Evolutionary conservation across 2,888 invertebrate species (phyloP), one percentile per base, ranked within the genome.

Genomic region (Argyresthia albistria): DNA sequence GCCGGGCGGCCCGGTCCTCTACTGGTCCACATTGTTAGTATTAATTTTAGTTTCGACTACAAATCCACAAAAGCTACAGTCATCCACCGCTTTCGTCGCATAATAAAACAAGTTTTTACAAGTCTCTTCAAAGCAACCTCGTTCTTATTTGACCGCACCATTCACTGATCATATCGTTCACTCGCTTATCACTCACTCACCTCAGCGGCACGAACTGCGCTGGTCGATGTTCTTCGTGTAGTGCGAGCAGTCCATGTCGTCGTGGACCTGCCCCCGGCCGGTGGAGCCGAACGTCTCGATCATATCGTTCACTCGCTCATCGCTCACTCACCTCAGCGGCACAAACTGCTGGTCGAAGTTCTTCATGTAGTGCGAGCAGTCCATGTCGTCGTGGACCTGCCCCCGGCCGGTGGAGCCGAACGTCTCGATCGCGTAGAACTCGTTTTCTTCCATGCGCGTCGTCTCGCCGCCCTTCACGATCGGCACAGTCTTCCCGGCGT

Each of bases 211-310:
- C 96, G 75, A 94, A 97, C 59, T 93, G n/a, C n/a, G 91, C 62
- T 93, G 93, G 67, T 99, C 98, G 74, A 94, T 99, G 80, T 98
- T 97, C 82, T 99, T 99, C 99, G 99, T 99, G 77, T 99, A 99
- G 86, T 99, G 99, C n/a, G 98, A 99, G 66, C 97, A 96, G 71
- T 99, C 99, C 95, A 98, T 97, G 71, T 99, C 99, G 73, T 99
- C 99, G 72, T 99, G 98, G 1, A 99, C 99, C 56, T 94, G 87
- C 0, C 96, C 96, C 52, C 93, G 91, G 1, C 99, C 99, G 1
- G 99, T 99, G 8, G 98, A 98, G 45, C 99, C 99, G 75, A 99
- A 99, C 0, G 99, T 99, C 87, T 6, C 25, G 25, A 25, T 25
- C 25, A 6, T 6, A 25, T 25, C 25, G 25, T 25, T 25, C 25